phyloP scores from a whole-genome alignment of 2,113 vertebrate genomes.

The Dipodomys merriami region DNA sequence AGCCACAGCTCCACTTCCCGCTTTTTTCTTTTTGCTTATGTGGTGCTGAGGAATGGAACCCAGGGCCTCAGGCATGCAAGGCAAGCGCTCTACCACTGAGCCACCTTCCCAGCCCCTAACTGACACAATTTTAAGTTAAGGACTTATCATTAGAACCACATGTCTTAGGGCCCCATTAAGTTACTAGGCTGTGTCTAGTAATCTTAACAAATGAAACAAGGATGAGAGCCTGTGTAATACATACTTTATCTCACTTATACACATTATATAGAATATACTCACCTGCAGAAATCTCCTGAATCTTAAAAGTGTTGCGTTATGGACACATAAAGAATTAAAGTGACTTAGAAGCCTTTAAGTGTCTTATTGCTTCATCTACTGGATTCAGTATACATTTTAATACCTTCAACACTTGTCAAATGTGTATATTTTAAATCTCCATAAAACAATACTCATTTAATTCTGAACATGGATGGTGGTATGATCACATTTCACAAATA shows the following conservation, averaged over 20 bases:
- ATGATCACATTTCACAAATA: not conserved
- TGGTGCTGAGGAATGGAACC: no score
- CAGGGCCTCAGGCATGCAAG: no score
- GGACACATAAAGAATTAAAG: not conserved
- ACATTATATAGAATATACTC: not conserved
- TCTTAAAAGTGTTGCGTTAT: conserved; percentile 16
- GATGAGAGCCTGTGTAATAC: not conserved
- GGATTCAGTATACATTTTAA: not conserved
- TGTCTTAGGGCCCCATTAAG: not conserved
- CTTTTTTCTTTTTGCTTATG: no score
- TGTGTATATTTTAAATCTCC: not conserved
- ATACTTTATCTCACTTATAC: not conserved
- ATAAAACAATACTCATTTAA: not conserved
- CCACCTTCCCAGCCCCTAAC: no score
- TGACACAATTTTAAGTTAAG: conserved; percentile 42
- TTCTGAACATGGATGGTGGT: not conserved
- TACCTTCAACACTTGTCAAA: not conserved
- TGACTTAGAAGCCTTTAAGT: not conserved
- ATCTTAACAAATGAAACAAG: conserved; percentile 33
- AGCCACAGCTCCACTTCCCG: no score
- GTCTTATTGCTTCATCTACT: not conserved
- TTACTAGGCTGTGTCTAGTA: not conserved
- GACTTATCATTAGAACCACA: conserved; percentile 15
- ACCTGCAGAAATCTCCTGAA: not conserved
- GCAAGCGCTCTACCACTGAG: no score